Evolutionary conservation across 2,113 vertebrate genomes (phyloP).

Genomic region (Phylloscopus trochiloides): DNA sequence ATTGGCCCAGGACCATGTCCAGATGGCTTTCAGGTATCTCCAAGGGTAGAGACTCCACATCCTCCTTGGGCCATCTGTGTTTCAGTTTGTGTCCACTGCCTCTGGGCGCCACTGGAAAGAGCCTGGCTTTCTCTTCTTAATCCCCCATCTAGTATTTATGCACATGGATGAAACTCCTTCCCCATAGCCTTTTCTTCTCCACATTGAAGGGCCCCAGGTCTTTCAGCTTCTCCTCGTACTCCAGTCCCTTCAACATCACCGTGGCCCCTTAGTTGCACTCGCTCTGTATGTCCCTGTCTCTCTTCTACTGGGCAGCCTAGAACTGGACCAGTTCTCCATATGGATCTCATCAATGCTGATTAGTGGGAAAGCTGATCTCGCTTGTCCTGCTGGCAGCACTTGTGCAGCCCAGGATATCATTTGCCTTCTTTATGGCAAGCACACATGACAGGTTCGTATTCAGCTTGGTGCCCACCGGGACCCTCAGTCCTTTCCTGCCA

Average conservation of each 20-base stretch:
- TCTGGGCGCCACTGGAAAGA: not conserved
- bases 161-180: not conserved
- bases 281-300: not conserved
- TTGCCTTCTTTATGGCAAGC: not conserved
- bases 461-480: not conserved
- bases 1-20: not conserved
- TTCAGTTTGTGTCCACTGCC: not conserved
- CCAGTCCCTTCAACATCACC: not conserved
- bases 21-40: not conserved
- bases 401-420: not conserved
- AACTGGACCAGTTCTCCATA: not conserved
- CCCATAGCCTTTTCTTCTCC: not conserved
- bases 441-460: rapidly evolving
- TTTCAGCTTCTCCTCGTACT: not conserved
- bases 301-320: not conserved
- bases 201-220: not conserved
- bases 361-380: not conserved
- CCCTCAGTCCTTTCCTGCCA: not conserved
- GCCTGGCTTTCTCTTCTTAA: not conserved
- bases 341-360: not conserved
- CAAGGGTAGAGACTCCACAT: not conserved
- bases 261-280: rapidly evolving
- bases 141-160: not conserved
- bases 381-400: not conserved
- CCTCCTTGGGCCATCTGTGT: not conserved